Evolutionary conservation across 2,888 invertebrate genomes (phyloP).

Genomic region (Heteromyza rotundicornis): DNA sequence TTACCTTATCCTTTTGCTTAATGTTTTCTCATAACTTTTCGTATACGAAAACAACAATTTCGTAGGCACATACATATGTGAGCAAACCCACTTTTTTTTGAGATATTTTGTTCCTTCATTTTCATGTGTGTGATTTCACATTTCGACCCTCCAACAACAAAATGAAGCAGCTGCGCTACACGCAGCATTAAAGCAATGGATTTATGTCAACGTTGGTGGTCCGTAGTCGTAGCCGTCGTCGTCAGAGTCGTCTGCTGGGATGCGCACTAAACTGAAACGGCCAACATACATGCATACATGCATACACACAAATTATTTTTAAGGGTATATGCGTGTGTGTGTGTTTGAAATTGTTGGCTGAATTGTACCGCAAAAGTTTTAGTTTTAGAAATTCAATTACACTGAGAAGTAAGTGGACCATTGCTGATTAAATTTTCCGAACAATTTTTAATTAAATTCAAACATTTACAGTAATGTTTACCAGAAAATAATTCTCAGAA

Average conservation of each 20-base stretch:
- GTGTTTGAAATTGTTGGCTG: constrained; percentile 40
- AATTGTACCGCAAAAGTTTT: too few species aligned
- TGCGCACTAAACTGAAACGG: neutral
- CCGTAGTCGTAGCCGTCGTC: neutral
- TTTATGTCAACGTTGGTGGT: constrained; percentile 21
- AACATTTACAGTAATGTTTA: too few species aligned
- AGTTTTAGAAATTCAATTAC: too few species aligned
- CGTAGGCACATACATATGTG: neutral
- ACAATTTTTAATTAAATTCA: too few species aligned
- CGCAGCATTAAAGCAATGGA: neutral
- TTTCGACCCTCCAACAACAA: neutral
- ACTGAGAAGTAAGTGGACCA: neutral
- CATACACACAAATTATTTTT: too few species aligned
- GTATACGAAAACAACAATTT: neutral
- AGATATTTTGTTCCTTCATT: neutral
- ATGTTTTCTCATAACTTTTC: neutral
- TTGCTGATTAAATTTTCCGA: too few species aligned
- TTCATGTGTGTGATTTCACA: neutral
- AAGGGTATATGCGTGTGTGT: constrained; percentile 42
- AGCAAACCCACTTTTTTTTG: neutral
- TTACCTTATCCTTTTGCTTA: neutral
- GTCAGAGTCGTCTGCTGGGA: neutral
- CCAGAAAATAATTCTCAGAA: too few species aligned
- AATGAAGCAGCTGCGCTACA: constrained; percentile 14
- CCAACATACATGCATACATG: neutral